phyloP scores from a whole-genome alignment of 2,797 vertebrate genomes.

The Hypotaenidia okinawae region DNA sequence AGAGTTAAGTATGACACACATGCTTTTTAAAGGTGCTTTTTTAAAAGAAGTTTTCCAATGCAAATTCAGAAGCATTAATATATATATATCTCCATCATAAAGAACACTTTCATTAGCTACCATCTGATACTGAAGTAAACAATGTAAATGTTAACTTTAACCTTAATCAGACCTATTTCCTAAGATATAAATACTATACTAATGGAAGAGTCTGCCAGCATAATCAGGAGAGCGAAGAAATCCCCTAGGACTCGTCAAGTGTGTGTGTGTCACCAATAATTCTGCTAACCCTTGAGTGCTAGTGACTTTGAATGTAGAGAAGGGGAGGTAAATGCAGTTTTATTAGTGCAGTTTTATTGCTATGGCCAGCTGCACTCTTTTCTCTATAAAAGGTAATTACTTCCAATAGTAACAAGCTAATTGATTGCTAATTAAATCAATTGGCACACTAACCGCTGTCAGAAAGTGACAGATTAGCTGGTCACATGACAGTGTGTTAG shows the following conservation, averaged over 20 bases:
- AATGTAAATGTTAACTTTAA: slow-evolving; percentile 52
- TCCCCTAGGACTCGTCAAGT: slow-evolving; percentile 79
- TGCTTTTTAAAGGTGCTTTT: not conserved
- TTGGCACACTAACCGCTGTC: slow-evolving; percentile 92
- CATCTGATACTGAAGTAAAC: slow-evolving; percentile 32
- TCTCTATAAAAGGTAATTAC: slow-evolving; percentile 99
- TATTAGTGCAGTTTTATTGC: slow-evolving; percentile 96
- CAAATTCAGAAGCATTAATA: not conserved
- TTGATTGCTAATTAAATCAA: slow-evolving; percentile 99
- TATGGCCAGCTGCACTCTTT: slow-evolving; percentile 94
- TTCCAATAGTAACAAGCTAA: slow-evolving; percentile 99
- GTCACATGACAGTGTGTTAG: slow-evolving; percentile 82
- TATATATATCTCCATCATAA: not conserved
- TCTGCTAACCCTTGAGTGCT: slow-evolving; percentile 83
- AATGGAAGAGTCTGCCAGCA: slow-evolving; percentile 84
- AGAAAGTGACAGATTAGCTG: slow-evolving; percentile 92
- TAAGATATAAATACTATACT: slow-evolving; percentile 60
- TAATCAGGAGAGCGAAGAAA: slow-evolving; percentile 83
- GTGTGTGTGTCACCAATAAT: slow-evolving; percentile 88
- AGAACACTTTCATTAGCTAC: slow-evolving; percentile 5
- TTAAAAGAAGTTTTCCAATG: not conserved
- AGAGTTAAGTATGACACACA: not conserved
- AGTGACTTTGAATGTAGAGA: slow-evolving; percentile 76
- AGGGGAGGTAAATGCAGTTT: slow-evolving; percentile 84
- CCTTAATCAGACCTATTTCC: slow-evolving; percentile 53